Base-by-base conservation (phyloP, 2,113 vertebrate genomes). In the Macrotis lagotis region DNA sequence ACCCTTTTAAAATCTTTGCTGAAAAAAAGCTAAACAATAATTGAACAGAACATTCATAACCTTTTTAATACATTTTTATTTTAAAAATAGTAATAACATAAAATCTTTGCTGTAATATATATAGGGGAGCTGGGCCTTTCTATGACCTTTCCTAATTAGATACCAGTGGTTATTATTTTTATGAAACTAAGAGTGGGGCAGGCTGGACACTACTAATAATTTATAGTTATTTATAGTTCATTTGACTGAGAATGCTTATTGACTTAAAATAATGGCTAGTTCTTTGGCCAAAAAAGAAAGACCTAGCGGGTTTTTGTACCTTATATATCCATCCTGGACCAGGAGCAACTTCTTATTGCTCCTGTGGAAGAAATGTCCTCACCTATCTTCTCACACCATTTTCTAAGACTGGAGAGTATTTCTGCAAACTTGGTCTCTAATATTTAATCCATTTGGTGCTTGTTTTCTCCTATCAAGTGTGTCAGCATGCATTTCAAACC, bases 371-470 rank as follows among this genome's bases (percentile, higher is more conserved):
- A 83, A 83, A 24, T 83, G 66, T 2, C n/a, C 66, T 83, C 44
- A n/a, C n/a, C 66, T 19, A 44, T 83, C 66, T 8, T 44, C 5
- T 83, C 6, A 7, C 44, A 24, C 16, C 16, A 44, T 83, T 83
- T 50, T 44, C 31, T 47, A 92, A 83, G 91, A 48, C 59, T 3
- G 3, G 50, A 93, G 28, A 37, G 44, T n/a, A 2, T 48, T 95
- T 28, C 91, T 49, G 51, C 90, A 90, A 19, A 24, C 48, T 16
- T 26, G 50, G 48, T 4, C 22, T 3, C 0, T 51, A 50, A 31
- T 90, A 37, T 94, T 96, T 83, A 91, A 91, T 89, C 89, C 47
- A 24, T 49, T 55, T 44, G 1, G 59, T 55, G 1, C 94, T 94
- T 14, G 14, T 25, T 93, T 51, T 92, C 2, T 8, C 66, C 37